Evolutionary conservation across 2,888 invertebrate genomes (phyloP).

Genomic region (Parnassius smintheus): DNA sequence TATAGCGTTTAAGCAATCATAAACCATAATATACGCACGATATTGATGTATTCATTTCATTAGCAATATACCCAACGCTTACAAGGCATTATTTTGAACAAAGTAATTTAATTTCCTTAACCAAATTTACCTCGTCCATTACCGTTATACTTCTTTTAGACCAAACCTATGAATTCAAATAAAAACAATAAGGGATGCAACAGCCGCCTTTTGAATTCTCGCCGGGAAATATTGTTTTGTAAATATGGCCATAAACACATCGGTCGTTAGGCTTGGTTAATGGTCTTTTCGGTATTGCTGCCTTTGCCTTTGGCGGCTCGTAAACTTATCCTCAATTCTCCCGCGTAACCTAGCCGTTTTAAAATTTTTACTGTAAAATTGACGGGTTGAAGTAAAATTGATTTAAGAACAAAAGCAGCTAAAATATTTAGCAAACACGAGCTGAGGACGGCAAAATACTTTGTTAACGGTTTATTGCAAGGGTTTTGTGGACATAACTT

Average conservation of each 20-base stretch:
- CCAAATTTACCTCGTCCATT: constrained; percentile 20
- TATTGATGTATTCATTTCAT: not conserved
- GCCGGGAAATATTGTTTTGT: constrained; percentile 41
- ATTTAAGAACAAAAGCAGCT: constrained; percentile 48
- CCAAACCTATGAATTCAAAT: constrained; percentile 27
- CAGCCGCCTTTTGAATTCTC: constrained; percentile 9
- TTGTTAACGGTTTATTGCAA: constrained; percentile 67
- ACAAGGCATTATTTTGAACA: not conserved
- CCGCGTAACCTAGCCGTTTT: constrained; percentile 29
- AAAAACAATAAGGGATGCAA: constrained; percentile 24
- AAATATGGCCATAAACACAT: constrained; percentile 62
- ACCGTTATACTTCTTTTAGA: constrained; percentile 22
- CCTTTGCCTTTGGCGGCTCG: constrained; percentile 65
- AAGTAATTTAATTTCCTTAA: constrained; percentile 13
- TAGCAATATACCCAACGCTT: not conserved
- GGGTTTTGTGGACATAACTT: constrained; percentile 63
- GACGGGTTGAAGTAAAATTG: constrained; percentile 57
- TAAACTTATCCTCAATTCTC: constrained; percentile 50
- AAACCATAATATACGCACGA: no score
- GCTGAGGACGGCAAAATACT: constrained; percentile 38
- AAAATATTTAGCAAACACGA: constrained; percentile 63
- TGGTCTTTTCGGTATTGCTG: constrained; percentile 31
- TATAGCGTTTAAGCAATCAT: no score
- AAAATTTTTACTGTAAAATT: constrained; percentile 50
- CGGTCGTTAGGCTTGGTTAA: constrained; percentile 60